A percentile compares a stretch with the other conserved stretches of the same genome.
phyloP scores from a whole-genome alignment of 2,888 invertebrate genomes.

The Drosophila birchii region DNA sequence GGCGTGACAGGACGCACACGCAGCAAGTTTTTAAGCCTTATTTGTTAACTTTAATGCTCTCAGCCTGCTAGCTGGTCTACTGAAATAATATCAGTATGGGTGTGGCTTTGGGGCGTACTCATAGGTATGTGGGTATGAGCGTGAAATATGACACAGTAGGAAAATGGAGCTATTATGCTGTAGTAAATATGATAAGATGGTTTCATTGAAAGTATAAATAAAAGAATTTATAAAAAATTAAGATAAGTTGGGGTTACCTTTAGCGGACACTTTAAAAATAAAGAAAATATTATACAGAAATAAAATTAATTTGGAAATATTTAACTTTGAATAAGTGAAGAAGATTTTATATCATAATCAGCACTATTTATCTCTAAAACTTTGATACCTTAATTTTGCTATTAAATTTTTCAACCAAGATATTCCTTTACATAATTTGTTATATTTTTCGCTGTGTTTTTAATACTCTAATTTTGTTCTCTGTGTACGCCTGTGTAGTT shows the following conservation, averaged over 20 bases:
- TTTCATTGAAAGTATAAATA: neutral
- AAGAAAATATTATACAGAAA: too few species aligned
- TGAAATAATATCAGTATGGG: constrained; percentile 20
- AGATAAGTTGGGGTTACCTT: too few species aligned
- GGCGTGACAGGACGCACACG: constrained; percentile 47
- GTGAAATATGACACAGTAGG: neutral
- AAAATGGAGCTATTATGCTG: neutral
- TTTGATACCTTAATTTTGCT: too few species aligned
- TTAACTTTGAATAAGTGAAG: too few species aligned
- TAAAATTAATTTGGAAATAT: too few species aligned
- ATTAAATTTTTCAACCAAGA: too few species aligned
- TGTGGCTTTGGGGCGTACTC: constrained; percentile 16
- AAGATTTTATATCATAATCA: too few species aligned
- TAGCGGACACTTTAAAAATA: too few species aligned
- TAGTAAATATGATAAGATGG: neutral
- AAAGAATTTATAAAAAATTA: too few species aligned
- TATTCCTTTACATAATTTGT: too few species aligned
- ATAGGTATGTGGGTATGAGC: neutral
- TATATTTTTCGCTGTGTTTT: neutral
- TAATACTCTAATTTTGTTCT: neutral
- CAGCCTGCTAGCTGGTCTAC: constrained; percentile 28
- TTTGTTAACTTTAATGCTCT: constrained; percentile 73
- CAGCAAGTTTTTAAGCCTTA: constrained; percentile 75
- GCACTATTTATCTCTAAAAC: too few species aligned
- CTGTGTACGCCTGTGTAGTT: constrained; percentile 21